Evolutionary conservation across 2,113 vertebrate species (phyloP).

Genomic region (Erythrocercus mccallii): DNA sequence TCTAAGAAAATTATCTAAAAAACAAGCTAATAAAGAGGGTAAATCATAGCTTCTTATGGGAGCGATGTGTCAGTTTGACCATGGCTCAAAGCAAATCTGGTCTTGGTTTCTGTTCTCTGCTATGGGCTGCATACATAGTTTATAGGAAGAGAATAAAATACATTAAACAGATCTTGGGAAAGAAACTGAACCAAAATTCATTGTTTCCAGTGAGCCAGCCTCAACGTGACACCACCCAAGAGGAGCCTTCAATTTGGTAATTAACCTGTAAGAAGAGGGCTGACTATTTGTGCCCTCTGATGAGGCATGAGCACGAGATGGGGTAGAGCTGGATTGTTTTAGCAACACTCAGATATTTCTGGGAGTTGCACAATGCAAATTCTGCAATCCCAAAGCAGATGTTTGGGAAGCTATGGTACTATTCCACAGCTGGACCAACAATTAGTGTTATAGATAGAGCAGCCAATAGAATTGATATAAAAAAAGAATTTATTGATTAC

Average conservation of each 20-base stretch:
- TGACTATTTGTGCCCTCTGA: background rate
- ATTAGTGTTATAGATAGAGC: too few relatives aligned
- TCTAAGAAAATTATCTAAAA: background rate
- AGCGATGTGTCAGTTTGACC: background rate
- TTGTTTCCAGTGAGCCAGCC: background rate
- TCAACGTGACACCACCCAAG: background rate
- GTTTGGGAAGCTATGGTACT: background rate
- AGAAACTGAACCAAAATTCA: background rate
- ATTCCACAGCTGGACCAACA: background rate
- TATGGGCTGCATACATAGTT: background rate
- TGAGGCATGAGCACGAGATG: rapidly evolving
- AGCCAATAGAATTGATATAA: too few relatives aligned
- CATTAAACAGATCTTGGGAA: background rate
- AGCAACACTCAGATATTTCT: background rate
- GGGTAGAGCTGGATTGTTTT: background rate
- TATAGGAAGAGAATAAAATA: background rate
- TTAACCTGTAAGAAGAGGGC: background rate
- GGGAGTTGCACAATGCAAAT: background rate
- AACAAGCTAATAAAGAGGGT: background rate
- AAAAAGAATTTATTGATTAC: too few relatives aligned
- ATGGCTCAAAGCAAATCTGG: background rate
- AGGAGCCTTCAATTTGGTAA: background rate
- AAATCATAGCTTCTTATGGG: background rate
- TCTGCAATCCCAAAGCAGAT: background rate
- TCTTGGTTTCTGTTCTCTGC: background rate